Conservation (phyloP, 2,888 invertebrate genomes). For the Zaprionus obscuricornis region DNA sequence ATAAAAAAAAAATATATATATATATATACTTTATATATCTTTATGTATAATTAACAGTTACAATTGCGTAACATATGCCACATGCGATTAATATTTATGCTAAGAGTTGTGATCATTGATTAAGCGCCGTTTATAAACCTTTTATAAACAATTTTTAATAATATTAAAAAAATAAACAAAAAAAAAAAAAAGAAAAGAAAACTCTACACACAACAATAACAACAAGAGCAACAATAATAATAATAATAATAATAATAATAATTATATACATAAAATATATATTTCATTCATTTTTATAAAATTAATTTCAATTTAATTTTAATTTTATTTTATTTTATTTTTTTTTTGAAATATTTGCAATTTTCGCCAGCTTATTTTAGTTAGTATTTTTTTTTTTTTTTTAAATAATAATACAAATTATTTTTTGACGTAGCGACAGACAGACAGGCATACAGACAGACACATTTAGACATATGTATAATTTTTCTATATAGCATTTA, state of each 20-base stretch:
- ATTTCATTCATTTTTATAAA: constrained; percentile 29
- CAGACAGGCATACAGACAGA: no score
- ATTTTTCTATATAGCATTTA: constrained; percentile 58
- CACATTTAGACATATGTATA: no score
- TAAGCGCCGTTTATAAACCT: constrained; percentile 81
- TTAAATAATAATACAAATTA: constrained; percentile 50
- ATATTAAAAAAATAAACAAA: constrained; percentile 31
- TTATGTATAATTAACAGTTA: no score
- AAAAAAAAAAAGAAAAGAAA: constrained; percentile 11
- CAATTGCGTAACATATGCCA: no score
- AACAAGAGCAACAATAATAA: constrained; percentile 24
- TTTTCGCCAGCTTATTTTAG: constrained; percentile 64
- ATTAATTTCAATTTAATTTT: constrained; percentile 6
- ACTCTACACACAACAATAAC: constrained; percentile 24
- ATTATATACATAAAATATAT: constrained; percentile 27
- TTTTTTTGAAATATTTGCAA: constrained; percentile 63
- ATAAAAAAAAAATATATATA: constrained; percentile 19
- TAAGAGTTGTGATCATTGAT: constrained; percentile 84
- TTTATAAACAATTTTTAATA: constrained; percentile 55
- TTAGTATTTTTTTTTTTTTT: constrained; percentile 41
- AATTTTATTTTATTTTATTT: constrained; percentile 16
- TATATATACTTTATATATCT: constrained; percentile 16
- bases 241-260: constrained; percentile 23
- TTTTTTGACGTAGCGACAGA: constrained; percentile 46
- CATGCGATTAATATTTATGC: constrained; percentile 76